Evolutionary conservation across 2,797 vertebrate species (phyloP), one percentile per base, ranked within the genome.

Genomic region (Cetoscarus ocellatus): DNA sequence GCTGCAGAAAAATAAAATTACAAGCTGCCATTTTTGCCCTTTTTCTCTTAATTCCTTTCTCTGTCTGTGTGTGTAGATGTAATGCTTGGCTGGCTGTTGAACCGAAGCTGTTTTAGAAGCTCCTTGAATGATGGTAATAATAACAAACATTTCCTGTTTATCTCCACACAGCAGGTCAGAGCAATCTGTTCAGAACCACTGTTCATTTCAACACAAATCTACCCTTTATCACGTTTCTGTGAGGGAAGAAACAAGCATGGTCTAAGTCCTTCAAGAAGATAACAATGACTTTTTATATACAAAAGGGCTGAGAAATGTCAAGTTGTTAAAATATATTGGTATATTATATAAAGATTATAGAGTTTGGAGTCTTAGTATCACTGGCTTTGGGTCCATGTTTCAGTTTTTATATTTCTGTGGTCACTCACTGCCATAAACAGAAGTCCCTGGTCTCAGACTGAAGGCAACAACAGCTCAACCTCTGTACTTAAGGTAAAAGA

Each of bases 61-160:
- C 75, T 70, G 47, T 54, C 15, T 53, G 8, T 12, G 10, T 64
- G 11, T 36, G 43, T 48, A 27, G 34, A 72, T 79, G 57, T 34
- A 69, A 74, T 47, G 52, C 54, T 72, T 52, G 39, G 43, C 51
- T 77, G 77, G 51, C 67, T 82, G 72, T 77, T 86, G 63, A 67
- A 47, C 66, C 18, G 55, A 50, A 57, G 74, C 50, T 45, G 75
- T 82, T 63, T 85, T 54, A 50, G 66, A 50, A 77, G 69, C 70
- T 77, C 84, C 67, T 53, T 66, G 78, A 80, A 87, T 75, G 62
- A 68, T 60, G 65, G 52, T 81, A 80, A n/a, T 56, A 74, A 79
- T 77, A 92, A 91, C 88, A 93, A 90, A 86, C 85, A 77, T 79
- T 90, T 94, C 92, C 91, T 93, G 93, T 93, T 94, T 93, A 91